Base-by-base conservation (phyloP, 1,140 invertebrate genomes). In the Calephelis nemesis region DNA sequence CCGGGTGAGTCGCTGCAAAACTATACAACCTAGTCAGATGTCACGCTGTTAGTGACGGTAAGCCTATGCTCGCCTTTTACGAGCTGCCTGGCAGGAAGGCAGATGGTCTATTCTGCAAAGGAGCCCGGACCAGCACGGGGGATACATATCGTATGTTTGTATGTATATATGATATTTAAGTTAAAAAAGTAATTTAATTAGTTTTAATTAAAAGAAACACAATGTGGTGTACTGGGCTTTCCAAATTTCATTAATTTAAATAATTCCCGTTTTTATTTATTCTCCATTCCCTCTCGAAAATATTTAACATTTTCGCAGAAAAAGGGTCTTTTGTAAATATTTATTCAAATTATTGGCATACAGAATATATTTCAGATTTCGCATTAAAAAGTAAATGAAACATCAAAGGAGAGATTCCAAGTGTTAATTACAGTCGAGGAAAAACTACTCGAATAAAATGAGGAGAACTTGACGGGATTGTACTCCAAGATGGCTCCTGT, bases 341-440 rank as follows among this genome's bases (percentile, higher is more conserved):
- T 52, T 52, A 52, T 52, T 54, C 30, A 54, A 54, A 19, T 54
- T 54, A 54, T 54, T 54, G 52, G 52, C 52, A 5, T 54, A 54
- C 52, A 10, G 30, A 54, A 54, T 54, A 54, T 7, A 54, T 54
- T 54, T 54, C 52, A 54, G 52, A 54, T 54, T 54, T 54, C 30
- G 52, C 30, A 54, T 54, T 54, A 54, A 54, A 54, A 54, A 54
- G 52, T 30, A 54, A 54, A 30, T 30, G 52, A 30, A 54, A 30
- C 15, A 54, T 54, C 52, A 54, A 54, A 54, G 30, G 52, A 30
- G 19, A 8, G 52, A 11, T 4, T 11, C 10, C 9, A 19, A 54
- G 52, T 54, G 52, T 54, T 54, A 54, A 54, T 54, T 54, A 54
- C 52, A 54, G 30, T 19, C 30, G 52, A 54, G 30, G 52, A 54